phyloP scores from a whole-genome alignment of 2,113 vertebrate genomes.

The Corynorhinus townsendii region DNA sequence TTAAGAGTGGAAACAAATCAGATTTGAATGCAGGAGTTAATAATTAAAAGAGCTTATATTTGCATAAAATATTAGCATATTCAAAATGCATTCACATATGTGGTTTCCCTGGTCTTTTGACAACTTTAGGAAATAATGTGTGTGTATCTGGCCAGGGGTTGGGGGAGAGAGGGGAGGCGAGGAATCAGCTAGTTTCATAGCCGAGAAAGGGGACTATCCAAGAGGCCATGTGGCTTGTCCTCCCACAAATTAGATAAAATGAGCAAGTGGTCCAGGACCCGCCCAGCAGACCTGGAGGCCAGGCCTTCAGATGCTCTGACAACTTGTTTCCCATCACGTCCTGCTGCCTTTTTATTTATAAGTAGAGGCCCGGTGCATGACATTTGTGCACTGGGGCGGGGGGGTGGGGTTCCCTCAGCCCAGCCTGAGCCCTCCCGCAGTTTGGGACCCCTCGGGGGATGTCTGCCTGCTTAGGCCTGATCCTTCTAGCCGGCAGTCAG shows the following conservation, averaged over 20 bases:
- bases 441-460: too few species aligned
- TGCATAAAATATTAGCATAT: neutral
- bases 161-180: neutral
- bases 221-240: neutral
- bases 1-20: neutral
- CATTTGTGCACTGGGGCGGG: too few species aligned
- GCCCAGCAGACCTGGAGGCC: too few species aligned
- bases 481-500: too few species aligned
- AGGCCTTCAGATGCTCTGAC: neutral
- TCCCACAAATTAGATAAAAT: neutral
- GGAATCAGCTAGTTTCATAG: neutral
- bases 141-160: accelerated
- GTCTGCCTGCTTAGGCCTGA: too few species aligned
- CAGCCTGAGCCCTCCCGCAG: too few species aligned
- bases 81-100: neutral
- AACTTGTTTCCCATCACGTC: neutral
- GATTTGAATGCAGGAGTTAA: neutral
- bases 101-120: neutral
- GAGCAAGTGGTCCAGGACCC: neutral
- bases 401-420: too few species aligned
- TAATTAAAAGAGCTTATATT: neutral
- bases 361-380: too few species aligned
- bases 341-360: neutral
- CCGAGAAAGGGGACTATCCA: neutral
- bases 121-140: neutral